Evolutionary conservation across 2,113 vertebrate genomes (phyloP).

Genomic region (Hoplias malabaricus): DNA sequence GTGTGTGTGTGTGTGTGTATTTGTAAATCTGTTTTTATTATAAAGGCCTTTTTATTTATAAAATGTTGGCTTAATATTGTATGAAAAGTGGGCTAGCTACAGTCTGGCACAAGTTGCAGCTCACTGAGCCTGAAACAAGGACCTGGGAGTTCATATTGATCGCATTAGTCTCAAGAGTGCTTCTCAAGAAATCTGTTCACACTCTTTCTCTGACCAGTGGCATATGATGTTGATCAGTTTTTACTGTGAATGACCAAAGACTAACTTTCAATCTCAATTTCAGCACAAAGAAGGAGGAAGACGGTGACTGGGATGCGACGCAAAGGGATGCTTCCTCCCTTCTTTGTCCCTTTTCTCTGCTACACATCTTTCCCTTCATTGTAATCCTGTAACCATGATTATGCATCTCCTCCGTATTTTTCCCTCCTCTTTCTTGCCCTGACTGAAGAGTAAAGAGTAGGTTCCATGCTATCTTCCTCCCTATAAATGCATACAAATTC

Average conservation of each 20-base stretch:
- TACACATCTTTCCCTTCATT: background rate
- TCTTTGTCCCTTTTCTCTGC: conserved; percentile 1
- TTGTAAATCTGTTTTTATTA: background rate
- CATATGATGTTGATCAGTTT: background rate
- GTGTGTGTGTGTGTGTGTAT: background rate
- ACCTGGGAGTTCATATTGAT: background rate
- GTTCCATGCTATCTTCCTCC: background rate
- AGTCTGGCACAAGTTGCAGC: background rate
- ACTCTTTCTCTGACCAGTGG: background rate
- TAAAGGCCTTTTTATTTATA: background rate
- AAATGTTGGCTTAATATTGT: background rate
- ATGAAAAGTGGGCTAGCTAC: background rate
- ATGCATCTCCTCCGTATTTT: conserved; percentile 42
- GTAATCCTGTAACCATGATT: background rate
- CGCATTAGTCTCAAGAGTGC: background rate
- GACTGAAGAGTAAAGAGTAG: background rate
- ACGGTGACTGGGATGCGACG: background rate
- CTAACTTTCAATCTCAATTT: conserved; percentile 19
- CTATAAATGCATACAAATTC: background rate
- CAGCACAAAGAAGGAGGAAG: conserved; percentile 4
- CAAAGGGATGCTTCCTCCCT: background rate
- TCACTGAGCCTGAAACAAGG: conserved; percentile 4
- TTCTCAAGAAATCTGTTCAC: background rate
- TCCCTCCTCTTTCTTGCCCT: background rate
- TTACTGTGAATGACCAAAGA: conserved; percentile 1